These are phyloP conservation scores for Masticophis lateralis DNA, from an alignment of 2,797 vertebrate genomes.

Conservation along the genomic window DNA sequence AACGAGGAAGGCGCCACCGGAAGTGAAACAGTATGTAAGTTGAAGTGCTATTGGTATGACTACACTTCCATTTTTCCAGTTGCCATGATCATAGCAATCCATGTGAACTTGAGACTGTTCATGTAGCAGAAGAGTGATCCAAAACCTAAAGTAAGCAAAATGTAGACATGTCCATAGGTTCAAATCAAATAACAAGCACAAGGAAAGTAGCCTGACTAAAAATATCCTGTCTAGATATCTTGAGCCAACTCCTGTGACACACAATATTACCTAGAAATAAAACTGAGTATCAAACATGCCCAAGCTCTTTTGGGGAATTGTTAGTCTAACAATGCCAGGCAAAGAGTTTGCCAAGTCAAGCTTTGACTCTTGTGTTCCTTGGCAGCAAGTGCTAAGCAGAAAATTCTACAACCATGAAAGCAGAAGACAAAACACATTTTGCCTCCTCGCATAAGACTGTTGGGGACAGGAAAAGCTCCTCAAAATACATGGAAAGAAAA, in stretches of 20 bases:
- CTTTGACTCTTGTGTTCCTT: constrained; percentile 1
- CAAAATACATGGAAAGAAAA: constrained; percentile 16
- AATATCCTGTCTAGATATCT: constrained; percentile 20
- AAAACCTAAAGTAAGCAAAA: constrained; percentile 6
- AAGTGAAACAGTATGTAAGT: no score
- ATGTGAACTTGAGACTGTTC: background rate
- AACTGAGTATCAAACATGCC: background rate
- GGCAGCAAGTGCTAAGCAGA: fast-evolving
- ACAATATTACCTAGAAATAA: constrained; percentile 18
- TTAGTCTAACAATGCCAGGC: constrained; percentile 8
- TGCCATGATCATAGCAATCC: background rate
- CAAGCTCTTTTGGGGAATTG: constrained; percentile 24
- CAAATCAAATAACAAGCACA: constrained; percentile 22
- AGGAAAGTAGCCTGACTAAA: constrained; percentile 18
- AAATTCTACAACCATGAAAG: background rate
- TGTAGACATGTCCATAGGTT: constrained; percentile 16
- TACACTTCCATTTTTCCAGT: background rate
- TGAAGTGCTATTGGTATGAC: background rate
- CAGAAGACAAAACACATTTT: constrained; percentile 23
- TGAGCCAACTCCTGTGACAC: background rate
- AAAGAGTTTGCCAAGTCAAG: constrained; percentile 8
- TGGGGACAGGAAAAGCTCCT: constrained; percentile 21
- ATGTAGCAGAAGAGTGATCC: background rate
- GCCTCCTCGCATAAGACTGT: constrained; percentile 16
- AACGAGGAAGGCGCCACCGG: no score